Evolutionary conservation across 2,888 invertebrate genomes (phyloP), one percentile per base, ranked within the genome.

Genomic region (Cephus nigrinus): DNA sequence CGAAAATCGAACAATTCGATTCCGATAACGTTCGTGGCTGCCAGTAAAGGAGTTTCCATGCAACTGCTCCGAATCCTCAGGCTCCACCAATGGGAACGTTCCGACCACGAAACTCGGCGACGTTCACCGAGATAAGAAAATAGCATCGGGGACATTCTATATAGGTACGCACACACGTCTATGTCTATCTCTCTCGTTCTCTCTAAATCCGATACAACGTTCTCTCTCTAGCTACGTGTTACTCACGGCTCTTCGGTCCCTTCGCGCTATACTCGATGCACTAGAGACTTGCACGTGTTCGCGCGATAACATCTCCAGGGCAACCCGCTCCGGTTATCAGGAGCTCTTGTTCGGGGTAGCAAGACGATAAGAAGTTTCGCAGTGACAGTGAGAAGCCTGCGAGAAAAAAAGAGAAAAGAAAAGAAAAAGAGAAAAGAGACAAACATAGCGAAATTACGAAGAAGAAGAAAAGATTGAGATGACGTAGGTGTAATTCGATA

Each of bases 271-370:
- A 77, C 71, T 78, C 75, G 78, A 78, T 79, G 82, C 82, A 84
- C 86, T 88, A 87, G 86, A 87, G 86, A 87, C 85, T 84, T 85
- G 88, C 86, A 83, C 80, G 82, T 84, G 81, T 83, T 83, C 84
- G 86, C 85, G 81, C 84, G 85, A 88, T 88, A 82, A 86, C 83
- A 84, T 84, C 86, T 80, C 76, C 69, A 15, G 32, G 40, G 40
- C 40, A 40, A 40, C 15, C 40, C 5, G 40, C 15, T 15, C 40
- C 15, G 15, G 4, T 40, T 40, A 40, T 40, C 40, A 15, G 40
- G 40, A 40, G 40, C 40, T 40, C 40, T 40, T 40, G 40, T 40
- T 40, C 40, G 15, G 15, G 15, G 15, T 40, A 40, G 40, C 40
- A 15, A 40, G 40, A 15, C 40, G 40, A 40, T 40, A 40, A 40